Evolutionary conservation across 2,888 invertebrate species (phyloP).

Genomic region (Cephalotes varians): DNA sequence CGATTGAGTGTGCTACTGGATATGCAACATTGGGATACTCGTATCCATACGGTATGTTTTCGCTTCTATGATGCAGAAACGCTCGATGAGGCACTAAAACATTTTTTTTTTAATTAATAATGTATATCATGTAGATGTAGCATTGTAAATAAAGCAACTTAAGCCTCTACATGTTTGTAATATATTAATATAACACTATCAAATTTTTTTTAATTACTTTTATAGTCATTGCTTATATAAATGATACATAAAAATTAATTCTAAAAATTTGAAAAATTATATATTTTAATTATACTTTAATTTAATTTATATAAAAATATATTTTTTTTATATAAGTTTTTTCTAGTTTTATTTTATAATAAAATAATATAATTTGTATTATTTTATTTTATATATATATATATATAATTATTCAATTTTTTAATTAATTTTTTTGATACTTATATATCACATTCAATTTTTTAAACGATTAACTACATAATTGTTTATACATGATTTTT

Average conservation of each 20-base stretch:
- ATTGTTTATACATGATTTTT: no score
- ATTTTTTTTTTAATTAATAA: neutral
- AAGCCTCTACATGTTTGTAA: neutral
- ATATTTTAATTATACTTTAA: neutral
- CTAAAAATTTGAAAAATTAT: neutral
- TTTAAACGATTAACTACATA: neutral
- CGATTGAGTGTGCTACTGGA: constrained; percentile 69
- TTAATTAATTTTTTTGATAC: neutral
- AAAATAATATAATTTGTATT: no score
- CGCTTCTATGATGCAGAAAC: constrained; percentile 63
- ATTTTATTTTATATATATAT: neutral
- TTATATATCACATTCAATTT: neutral
- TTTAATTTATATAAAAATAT: neutral
- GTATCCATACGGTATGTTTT: constrained; percentile 67
- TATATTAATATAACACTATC: neutral
- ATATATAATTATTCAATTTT: neutral
- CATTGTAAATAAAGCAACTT: neutral
- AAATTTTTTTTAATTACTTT: neutral
- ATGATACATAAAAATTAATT: neutral
- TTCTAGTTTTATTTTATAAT: no score
- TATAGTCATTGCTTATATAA: neutral
- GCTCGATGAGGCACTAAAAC: constrained; percentile 58
- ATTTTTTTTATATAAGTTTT: neutral
- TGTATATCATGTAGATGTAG: neutral
- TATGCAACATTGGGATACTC: constrained; percentile 68